A percentile compares a stretch with the other conserved stretches of the same genome.
Conservation (phyloP, 2,888 invertebrate species). For the Strigamia maritima region DNA sequence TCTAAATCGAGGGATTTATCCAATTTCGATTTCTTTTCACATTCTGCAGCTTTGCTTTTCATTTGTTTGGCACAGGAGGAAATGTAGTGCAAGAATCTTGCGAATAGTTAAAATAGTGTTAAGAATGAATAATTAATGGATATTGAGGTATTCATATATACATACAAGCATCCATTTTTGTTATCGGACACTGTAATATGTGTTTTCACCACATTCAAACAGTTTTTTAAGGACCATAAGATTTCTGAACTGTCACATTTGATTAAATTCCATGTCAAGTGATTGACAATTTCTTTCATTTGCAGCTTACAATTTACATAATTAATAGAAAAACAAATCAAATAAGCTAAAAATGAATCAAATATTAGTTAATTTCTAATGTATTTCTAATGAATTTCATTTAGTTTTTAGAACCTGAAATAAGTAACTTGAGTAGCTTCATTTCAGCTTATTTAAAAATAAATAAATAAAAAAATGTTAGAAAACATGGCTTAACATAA, state of each 20-base stretch:
- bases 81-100: not conserved
- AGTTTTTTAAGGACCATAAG: not conserved
- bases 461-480: not conserved
- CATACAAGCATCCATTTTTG: not conserved
- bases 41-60: not conserved
- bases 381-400: not conserved
- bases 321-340: not conserved
- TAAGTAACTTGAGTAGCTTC: not conserved
- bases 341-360: not conserved
- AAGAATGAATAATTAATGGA: not conserved
- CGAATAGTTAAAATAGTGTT: not conserved
- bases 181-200: not conserved
- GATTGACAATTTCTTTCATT: not conserved
- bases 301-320: not conserved
- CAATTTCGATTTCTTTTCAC: not conserved
- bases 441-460: not conserved
- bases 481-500: not conserved
- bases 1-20: not conserved
- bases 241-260: not conserved
- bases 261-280: constrained; percentile 9
- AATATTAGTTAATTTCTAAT: not conserved
- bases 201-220: not conserved
- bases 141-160: not conserved
- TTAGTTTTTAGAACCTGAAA: not conserved
- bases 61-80: not conserved